Evolutionary conservation across 2,888 invertebrate species (phyloP).

Genomic region (Agrochola litura): DNA sequence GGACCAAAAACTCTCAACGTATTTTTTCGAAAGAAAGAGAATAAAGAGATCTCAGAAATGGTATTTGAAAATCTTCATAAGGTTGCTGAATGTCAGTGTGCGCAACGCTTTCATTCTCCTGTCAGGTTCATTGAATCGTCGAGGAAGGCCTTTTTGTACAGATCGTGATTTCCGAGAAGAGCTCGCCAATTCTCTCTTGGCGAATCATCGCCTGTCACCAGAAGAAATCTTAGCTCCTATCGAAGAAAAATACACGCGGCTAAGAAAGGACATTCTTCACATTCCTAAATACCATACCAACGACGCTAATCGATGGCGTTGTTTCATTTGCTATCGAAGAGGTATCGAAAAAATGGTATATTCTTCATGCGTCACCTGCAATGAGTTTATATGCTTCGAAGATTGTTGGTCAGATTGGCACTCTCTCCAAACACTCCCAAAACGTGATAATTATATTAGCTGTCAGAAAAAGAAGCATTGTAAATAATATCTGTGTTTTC

Average conservation of each 20-base stretch:
- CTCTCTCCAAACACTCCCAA: background rate
- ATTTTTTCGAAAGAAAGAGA: background rate
- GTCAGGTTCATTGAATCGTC: background rate
- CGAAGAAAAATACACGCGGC: background rate
- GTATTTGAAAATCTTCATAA: background rate
- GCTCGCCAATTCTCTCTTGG: background rate
- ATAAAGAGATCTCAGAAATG: background rate
- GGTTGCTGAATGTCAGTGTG: constrained; percentile 7
- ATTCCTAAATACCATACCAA: background rate
- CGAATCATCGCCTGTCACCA: background rate
- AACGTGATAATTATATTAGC: background rate
- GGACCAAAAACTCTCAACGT: background rate
- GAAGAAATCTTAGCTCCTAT: background rate
- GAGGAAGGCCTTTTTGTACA: background rate
- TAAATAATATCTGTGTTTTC: background rate
- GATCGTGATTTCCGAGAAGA: background rate
- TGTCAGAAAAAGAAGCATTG: background rate
- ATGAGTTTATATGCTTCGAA: constrained; percentile 10
- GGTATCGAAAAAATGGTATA: background rate
- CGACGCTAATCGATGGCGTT: background rate
- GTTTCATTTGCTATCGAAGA: background rate
- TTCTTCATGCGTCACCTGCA: constrained; percentile 3
- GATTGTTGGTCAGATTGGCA: constrained; percentile 6
- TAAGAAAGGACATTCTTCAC: background rate
- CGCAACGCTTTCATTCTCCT: constrained; percentile 3